These are phyloP conservation scores for Protobothrops mucrosquamatus DNA, from an alignment of 2,113 vertebrate genomes.

Conservation along the genomic window DNA sequence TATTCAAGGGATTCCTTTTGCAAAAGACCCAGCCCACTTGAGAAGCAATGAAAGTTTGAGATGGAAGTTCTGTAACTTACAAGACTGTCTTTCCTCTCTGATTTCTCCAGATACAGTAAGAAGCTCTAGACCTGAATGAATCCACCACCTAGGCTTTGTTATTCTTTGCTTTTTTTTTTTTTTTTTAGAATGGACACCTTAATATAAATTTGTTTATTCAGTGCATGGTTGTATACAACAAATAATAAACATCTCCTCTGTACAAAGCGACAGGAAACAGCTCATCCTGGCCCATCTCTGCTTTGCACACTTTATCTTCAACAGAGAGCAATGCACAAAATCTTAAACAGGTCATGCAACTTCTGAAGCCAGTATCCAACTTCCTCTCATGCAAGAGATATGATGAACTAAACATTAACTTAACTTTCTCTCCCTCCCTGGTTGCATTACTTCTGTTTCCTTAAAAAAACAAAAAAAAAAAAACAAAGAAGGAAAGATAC, in stretches of 20 bases:
- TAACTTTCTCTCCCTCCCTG: conserved; percentile 76
- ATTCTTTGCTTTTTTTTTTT: conserved; percentile 9
- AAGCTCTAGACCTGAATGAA: conserved; percentile 34
- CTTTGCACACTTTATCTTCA: conserved; percentile 76
- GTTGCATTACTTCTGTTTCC: conserved; percentile 5
- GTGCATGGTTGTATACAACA: conserved; percentile 98
- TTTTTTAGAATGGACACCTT: conserved; percentile 83
- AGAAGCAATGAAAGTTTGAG: not conserved
- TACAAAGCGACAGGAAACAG: conserved; percentile 80
- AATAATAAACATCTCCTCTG: conserved; percentile 95
- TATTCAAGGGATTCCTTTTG: not conserved
- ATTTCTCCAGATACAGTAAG: conserved; percentile 19
- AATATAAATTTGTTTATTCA: conserved; percentile 96
- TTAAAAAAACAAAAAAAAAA: not conserved
- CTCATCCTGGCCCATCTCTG: conserved; percentile 79
- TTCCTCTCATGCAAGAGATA: conserved; percentile 98
- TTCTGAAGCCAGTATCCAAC: conserved; percentile 88
- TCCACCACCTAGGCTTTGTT: conserved; percentile 29
- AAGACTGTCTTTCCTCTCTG: not conserved
- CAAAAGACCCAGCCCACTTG: not conserved
- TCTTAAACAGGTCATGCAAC: conserved; percentile 95
- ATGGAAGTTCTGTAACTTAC: not conserved
- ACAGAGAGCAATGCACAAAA: conserved; percentile 92
- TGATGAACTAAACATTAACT: conserved; percentile 86
- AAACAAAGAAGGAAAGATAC: not conserved